Conservation (phyloP, 2,888 invertebrate genomes). For the Abrostola tripartita region DNA sequence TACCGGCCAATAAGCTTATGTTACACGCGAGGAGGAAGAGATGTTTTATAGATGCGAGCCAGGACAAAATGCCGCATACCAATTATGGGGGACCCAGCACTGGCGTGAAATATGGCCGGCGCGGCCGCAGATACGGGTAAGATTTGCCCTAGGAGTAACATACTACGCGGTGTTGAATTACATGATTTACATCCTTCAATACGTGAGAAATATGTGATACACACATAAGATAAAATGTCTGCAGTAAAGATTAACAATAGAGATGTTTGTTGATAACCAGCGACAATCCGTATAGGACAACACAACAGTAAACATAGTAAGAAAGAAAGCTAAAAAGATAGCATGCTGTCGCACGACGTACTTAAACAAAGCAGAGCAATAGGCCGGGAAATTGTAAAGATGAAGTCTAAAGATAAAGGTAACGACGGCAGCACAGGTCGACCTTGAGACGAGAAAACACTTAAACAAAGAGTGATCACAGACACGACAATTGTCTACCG, state of each 20-base stretch:
- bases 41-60: conserved; percentile 57
- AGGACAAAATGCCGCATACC: conserved; percentile 63
- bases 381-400: conserved; percentile 52
- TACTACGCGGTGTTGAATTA: conserved; percentile 49
- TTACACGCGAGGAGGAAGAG: conserved; percentile 58
- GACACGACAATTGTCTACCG: conserved; percentile 63
- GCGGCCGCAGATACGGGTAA: conserved; percentile 50
- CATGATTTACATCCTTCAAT: conserved; percentile 54
- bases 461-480: conserved; percentile 73
- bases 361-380: conserved; percentile 45
- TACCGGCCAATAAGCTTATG: conserved; percentile 53
- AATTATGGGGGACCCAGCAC: conserved; percentile 60
- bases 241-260: conserved; percentile 41
- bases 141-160: conserved; percentile 49
- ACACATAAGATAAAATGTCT: conserved; percentile 38
- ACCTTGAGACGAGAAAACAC: conserved; percentile 77
- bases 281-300: conserved; percentile 38
- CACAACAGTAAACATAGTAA: conserved; percentile 32
- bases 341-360: not conserved
- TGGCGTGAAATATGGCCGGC: conserved; percentile 54
- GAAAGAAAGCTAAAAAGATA: conserved; percentile 1
- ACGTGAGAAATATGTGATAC: conserved; percentile 45
- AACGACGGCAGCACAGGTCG: conserved; percentile 55
- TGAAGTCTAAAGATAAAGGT: conserved; percentile 55
- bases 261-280: conserved; percentile 32